phyloP scores from a whole-genome alignment of 2,797 vertebrate species.

The Sciaenops ocellatus region DNA sequence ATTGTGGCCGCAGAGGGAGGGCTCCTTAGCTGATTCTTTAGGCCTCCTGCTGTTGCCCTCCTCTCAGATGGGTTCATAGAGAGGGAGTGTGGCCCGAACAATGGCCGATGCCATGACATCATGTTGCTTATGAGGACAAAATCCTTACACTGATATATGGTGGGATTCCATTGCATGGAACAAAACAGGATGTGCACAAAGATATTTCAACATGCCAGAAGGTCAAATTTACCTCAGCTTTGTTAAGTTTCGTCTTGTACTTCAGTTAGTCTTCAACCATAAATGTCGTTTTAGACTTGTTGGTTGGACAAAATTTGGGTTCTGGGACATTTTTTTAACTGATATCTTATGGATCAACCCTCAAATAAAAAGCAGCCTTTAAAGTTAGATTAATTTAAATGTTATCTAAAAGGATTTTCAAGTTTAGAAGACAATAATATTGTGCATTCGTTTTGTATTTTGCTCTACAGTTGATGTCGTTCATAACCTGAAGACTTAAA shows the following conservation, averaged over 20 bases:
- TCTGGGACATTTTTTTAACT: too few relatives aligned
- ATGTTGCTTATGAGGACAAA: conserved; percentile 61
- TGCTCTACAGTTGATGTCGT: background rate
- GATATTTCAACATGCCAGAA: background rate
- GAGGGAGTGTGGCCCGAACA: conserved; percentile 75
- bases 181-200: conserved; percentile 16
- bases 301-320: too few relatives aligned
- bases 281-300: too few relatives aligned
- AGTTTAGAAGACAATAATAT: too few relatives aligned
- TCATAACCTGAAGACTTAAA: background rate
- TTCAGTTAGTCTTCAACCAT: background rate
- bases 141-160: conserved; percentile 53
- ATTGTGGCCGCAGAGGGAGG: conserved; percentile 80
- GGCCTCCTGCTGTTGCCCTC: conserved; percentile 80
- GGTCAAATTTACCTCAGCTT: conserved; percentile 15
- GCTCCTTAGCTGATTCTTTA: conserved; percentile 73
- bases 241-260: background rate
- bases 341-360: background rate
- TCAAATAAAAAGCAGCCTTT: background rate
- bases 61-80: conserved; percentile 70
- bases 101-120: conserved; percentile 76
- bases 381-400: too few relatives aligned
- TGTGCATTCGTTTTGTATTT: background rate
- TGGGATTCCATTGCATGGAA: conserved; percentile 79
- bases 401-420: too few relatives aligned